Percentiles rank a stretch among this genome's conserved stretches.
Conservation (phyloP, 1,140 invertebrate genomes). For the Drosophila ohnishii region DNA sequence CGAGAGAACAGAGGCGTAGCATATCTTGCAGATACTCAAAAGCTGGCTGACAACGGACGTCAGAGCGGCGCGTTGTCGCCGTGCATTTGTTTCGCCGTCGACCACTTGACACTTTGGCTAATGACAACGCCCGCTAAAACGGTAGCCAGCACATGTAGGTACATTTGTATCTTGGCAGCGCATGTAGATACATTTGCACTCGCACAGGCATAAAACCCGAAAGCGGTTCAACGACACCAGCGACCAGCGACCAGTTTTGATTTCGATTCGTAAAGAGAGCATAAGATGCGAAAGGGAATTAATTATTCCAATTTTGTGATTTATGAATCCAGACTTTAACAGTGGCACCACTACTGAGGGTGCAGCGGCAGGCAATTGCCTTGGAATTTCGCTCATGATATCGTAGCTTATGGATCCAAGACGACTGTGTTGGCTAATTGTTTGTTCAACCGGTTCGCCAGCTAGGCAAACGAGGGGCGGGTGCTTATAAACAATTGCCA, state of each 20-base stretch:
- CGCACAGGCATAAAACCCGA: slow-evolving; percentile 17
- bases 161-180: slow-evolving; percentile 68
- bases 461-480: neutral
- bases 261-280: slow-evolving; percentile 26
- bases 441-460: slow-evolving; percentile 56
- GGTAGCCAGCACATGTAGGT: slow-evolving; percentile 64
- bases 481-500: slow-evolving; percentile 32
- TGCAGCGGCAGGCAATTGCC: slow-evolving; percentile 21
- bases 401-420: slow-evolving; percentile 53
- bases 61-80: slow-evolving; percentile 3
- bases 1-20: slow-evolving; percentile 10
- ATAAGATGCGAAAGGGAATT: slow-evolving; percentile 36
- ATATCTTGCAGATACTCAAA: slow-evolving; percentile 26
- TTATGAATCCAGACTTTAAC: slow-evolving; percentile 36
- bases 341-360: slow-evolving; percentile 33
- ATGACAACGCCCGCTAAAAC: slow-evolving; percentile 58
- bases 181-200: slow-evolving; percentile 27
- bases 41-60: neutral
- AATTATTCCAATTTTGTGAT: slow-evolving; percentile 55
- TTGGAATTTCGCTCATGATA: slow-evolving; percentile 27
- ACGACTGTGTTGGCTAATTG: slow-evolving; percentile 58
- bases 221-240: slow-evolving; percentile 64
- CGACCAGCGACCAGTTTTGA: slow-evolving; percentile 59
- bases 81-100: slow-evolving; percentile 10
- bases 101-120: slow-evolving; percentile 63